Evolutionary conservation across 2,888 invertebrate genomes (phyloP).

Genomic region (Chirona hameri): DNA sequence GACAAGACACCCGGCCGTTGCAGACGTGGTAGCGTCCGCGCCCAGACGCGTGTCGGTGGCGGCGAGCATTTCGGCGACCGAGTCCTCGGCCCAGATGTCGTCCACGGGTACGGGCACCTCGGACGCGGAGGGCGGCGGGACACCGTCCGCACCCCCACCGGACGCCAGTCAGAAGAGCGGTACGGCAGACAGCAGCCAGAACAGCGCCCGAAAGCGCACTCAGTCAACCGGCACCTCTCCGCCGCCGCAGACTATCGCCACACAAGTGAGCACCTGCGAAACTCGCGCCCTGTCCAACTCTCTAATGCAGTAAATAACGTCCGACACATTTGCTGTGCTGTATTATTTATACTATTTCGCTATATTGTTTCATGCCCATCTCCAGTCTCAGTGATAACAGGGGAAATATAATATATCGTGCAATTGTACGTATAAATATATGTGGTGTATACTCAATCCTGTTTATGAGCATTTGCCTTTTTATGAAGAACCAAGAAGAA

Average conservation of each 20-base stretch:
- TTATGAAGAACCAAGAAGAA: no score
- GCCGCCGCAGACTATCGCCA: slow-evolving; percentile 24
- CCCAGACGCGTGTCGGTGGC: not conserved
- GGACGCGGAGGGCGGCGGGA: not conserved
- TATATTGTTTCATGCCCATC: no score
- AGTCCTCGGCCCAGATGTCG: not conserved
- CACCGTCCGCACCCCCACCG: not conserved
- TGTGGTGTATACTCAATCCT: no score
- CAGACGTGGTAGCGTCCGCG: not conserved
- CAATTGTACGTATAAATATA: no score
- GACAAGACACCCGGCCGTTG: not conserved
- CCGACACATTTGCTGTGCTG: no score
- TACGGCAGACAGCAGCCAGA: not conserved
- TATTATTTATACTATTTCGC: no score
- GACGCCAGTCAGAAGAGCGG: not conserved
- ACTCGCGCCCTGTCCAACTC: no score
- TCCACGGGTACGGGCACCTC: not conserved
- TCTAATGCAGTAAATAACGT: no score
- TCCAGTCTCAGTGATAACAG: no score
- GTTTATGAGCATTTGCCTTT: no score
- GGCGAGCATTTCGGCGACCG: not conserved
- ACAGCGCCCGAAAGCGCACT: not conserved
- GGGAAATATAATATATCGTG: no score
- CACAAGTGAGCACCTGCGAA: not conserved
- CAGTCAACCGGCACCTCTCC: not conserved